phyloP scores from a whole-genome alignment of 2,888 invertebrate species.

The Ochropacha duplaris region DNA sequence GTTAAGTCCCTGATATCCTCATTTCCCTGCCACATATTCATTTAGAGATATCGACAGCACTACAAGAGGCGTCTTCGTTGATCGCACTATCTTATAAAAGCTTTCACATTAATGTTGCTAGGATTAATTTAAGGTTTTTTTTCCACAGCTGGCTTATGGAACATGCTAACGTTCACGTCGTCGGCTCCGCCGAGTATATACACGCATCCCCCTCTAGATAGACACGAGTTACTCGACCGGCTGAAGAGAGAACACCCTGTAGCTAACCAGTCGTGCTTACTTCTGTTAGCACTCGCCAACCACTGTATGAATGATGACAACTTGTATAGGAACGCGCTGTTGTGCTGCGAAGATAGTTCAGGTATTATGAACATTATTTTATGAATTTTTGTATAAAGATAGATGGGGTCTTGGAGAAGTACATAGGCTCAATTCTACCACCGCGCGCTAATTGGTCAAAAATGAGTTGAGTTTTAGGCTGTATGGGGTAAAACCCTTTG shows the following conservation, averaged over 20 bases:
- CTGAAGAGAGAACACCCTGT: slow-evolving; percentile 86
- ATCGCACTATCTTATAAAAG: too few relatives aligned
- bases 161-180: slow-evolving; percentile 87
- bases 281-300: slow-evolving; percentile 94
- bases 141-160: slow-evolving; percentile 87
- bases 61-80: too few relatives aligned
- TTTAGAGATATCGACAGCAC: too few relatives aligned
- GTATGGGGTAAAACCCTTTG: too few relatives aligned
- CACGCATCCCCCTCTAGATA: slow-evolving; percentile 58
- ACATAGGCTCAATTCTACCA: too few relatives aligned
- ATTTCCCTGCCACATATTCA: too few relatives aligned
- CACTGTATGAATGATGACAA: slow-evolving; percentile 92
- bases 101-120: not conserved
- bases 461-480: too few relatives aligned
- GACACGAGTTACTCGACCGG: slow-evolving; percentile 70
- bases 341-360: slow-evolving; percentile 91
- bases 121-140: not conserved
- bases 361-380: slow-evolving; percentile 79
- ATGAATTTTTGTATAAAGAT: too few relatives aligned
- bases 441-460: too few relatives aligned
- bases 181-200: slow-evolving; percentile 61
- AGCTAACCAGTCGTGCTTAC: slow-evolving; percentile 94
- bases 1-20: too few relatives aligned
- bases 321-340: slow-evolving; percentile 92
- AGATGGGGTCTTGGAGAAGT: too few relatives aligned